Conservation (phyloP, 92 coral and sea anemone genomes). For the Virgularia gustaviana region DNA sequence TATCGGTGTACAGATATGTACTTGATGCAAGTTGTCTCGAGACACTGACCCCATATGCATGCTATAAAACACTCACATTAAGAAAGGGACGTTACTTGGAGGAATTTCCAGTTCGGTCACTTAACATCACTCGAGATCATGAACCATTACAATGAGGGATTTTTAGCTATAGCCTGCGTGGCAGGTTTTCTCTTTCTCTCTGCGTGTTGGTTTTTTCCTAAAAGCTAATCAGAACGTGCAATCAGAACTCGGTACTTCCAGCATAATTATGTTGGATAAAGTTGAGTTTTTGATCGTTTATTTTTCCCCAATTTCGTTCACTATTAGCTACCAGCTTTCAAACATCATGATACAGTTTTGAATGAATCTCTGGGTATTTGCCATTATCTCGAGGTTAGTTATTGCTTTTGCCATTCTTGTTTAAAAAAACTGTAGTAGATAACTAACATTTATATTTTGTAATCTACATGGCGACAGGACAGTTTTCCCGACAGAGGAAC, state of each 20-base stretch:
- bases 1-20: no score
- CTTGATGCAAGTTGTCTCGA: no score
- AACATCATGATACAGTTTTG: constrained; percentile 21
- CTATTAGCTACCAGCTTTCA: constrained; percentile 29
- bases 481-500: constrained; percentile 24
- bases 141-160: no score
- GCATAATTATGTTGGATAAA: background rate
- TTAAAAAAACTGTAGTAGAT: background rate
- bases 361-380: constrained; percentile 35
- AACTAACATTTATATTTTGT: background rate
- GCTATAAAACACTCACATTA: background rate
- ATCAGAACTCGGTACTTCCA: background rate
- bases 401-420: background rate
- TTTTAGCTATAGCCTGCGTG: no score
- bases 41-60: no score
- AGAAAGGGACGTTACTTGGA: background rate
- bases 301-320: no score
- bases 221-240: no score
- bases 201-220: no score
- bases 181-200: no score
- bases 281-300: background rate
- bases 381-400: constrained; percentile 28
- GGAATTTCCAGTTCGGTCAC: background rate
- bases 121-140: background rate
- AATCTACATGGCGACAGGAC: background rate